Percentiles rank a stretch among this genome's conserved stretches.
Evolutionary conservation across 2,888 invertebrate genomes (phyloP).

Genomic region (Scaptodrosophila latifasciaeformis): DNA sequence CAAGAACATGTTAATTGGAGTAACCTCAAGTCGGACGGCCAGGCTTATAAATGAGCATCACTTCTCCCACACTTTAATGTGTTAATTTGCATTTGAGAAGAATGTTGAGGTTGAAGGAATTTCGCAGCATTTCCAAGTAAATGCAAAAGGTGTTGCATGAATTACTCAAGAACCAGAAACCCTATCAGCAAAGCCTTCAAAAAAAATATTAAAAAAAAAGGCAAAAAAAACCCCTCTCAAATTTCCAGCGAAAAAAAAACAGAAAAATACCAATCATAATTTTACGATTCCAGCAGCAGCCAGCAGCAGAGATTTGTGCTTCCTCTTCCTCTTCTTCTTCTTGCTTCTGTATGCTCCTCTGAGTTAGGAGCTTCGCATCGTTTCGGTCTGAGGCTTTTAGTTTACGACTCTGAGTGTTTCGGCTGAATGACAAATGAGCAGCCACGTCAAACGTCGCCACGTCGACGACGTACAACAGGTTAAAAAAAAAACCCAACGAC

Average conservation of each 20-base stretch:
- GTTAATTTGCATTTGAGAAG: too few species aligned
- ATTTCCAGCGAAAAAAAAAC: slow-evolving; percentile 28
- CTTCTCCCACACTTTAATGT: too few species aligned
- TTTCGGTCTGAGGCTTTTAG: slow-evolving; percentile 23
- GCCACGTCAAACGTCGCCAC: slow-evolving; percentile 21
- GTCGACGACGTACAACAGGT: slow-evolving; percentile 48
- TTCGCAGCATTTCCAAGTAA: slow-evolving; percentile 44
- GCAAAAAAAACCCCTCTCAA: slow-evolving; percentile 19
- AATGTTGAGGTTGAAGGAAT: slow-evolving; percentile 19
- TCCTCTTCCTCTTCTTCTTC: slow-evolving; percentile 2
- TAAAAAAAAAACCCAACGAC: slow-evolving; percentile 16
- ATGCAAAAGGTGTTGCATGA: slow-evolving; percentile 62
- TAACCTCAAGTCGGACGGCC: too few species aligned
- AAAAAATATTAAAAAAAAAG: slow-evolving; percentile 36
- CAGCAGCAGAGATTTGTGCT: slow-evolving; percentile 20
- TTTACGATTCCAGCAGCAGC: slow-evolving; percentile 41
- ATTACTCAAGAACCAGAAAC: slow-evolving; percentile 61
- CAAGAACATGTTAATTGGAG: slow-evolving; percentile 5
- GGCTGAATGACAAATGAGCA: slow-evolving; percentile 68
- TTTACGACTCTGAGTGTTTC: slow-evolving; percentile 63
- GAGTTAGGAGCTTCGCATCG: slow-evolving; percentile 26
- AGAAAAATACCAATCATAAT: slow-evolving; percentile 61
- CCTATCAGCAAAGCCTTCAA: slow-evolving; percentile 49
- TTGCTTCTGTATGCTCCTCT: background rate
- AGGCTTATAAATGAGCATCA: too few species aligned